These are phyloP conservation scores for Nymphalis c-album DNA, from an alignment of 2,888 invertebrate genomes.

Conservation along the genomic window DNA sequence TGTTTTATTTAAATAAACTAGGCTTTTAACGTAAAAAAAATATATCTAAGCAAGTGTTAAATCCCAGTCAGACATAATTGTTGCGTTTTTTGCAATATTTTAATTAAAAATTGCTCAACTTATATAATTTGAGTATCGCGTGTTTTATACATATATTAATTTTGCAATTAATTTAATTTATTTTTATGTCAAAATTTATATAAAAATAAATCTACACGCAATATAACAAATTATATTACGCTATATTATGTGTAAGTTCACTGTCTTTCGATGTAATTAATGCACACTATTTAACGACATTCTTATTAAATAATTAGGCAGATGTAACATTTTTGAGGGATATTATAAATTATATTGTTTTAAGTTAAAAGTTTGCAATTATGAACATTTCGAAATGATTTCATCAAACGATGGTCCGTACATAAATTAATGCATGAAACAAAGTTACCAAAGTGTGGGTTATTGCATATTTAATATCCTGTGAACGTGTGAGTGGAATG, in stretches of 20 bases:
- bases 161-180: conserved; percentile 10
- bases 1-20: conserved; percentile 23
- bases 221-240: conserved; percentile 32
- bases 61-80: background rate
- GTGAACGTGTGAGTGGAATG: conserved; percentile 37
- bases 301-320: conserved; percentile 51
- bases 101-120: conserved; percentile 28
- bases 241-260: conserved; percentile 36
- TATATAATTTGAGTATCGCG: conserved; percentile 8
- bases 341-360: conserved; percentile 39
- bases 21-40: conserved; percentile 19
- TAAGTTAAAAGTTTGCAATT: conserved; percentile 18
- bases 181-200: conserved; percentile 9
- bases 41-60: conserved; percentile 2
- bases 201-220: conserved; percentile 26
- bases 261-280: conserved; percentile 63
- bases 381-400: conserved; percentile 28
- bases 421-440: conserved; percentile 26
- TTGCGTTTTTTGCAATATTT: background rate
- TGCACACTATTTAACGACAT: conserved; percentile 73
- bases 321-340: conserved; percentile 55
- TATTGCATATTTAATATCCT: conserved; percentile 35
- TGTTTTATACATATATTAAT: background rate
- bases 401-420: conserved; percentile 32
- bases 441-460: conserved; percentile 50